A percentile compares a stretch with the other conserved stretches of the same genome.
These are phyloP conservation scores for Caenorhabditis tropicalis DNA, from an alignment of 1,140 invertebrate genomes.

Conservation along the genomic window DNA sequence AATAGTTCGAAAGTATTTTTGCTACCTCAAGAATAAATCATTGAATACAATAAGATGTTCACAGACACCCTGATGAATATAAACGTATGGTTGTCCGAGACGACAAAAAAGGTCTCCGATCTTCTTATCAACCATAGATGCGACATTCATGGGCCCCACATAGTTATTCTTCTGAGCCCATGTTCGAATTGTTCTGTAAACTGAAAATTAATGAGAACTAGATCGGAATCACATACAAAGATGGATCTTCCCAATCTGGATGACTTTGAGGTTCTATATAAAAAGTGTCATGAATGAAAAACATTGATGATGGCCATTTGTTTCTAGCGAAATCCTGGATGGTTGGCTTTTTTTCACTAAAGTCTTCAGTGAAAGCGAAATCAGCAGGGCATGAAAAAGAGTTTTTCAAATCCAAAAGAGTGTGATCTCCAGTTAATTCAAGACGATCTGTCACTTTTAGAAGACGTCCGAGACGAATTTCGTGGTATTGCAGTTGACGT, in stretches of 20 bases:
- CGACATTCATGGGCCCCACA: slow-evolving; percentile 19
- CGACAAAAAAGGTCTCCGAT: slow-evolving; percentile 21
- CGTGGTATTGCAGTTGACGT: slow-evolving; percentile 33
- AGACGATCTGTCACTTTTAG: slow-evolving; percentile 47
- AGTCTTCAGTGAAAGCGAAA: slow-evolving; percentile 13
- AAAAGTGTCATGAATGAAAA: slow-evolving; percentile 52
- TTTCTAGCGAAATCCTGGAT: slow-evolving; percentile 3
- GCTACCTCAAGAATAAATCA: slow-evolving; percentile 37
- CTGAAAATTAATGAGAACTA: too few relatives aligned
- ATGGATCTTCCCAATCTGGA: neutral
- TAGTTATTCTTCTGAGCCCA: slow-evolving; percentile 2
- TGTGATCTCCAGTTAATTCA: slow-evolving; percentile 8
- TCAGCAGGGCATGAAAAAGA: slow-evolving; percentile 26
- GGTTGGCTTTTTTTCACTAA: slow-evolving; percentile 7
- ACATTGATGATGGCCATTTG: slow-evolving; percentile 43
- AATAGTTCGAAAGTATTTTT: neutral
- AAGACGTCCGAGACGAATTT: slow-evolving; percentile 45
- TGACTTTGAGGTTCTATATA: neutral
- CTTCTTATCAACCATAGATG: neutral
- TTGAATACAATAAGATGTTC: slow-evolving; percentile 49
- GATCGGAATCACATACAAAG: neutral
- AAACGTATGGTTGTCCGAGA: slow-evolving; percentile 49
- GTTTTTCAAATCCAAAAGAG: slow-evolving; percentile 43
- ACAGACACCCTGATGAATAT: slow-evolving; percentile 48
- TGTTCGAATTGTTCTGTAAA: neutral